Evolutionary conservation across 2,888 invertebrate genomes (phyloP).

Genomic region (Nezara viridula): DNA sequence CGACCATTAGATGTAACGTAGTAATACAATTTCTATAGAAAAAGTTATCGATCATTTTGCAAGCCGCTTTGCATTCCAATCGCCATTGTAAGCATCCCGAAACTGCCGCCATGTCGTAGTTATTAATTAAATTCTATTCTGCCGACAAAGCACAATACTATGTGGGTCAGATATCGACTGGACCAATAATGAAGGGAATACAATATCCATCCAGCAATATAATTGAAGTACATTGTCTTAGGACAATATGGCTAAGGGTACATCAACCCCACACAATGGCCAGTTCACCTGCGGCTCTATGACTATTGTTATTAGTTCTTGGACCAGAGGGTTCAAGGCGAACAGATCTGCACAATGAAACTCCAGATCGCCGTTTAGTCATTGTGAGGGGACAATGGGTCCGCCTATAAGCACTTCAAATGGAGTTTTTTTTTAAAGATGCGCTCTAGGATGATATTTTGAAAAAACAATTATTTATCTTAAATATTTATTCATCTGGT

Average conservation of each 20-base stretch:
- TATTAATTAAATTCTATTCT: conserved; percentile 21
- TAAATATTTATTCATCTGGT: too few species aligned
- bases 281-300: conserved; percentile 17
- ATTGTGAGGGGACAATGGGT: conserved; percentile 2
- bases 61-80: background rate
- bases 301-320: conserved; percentile 37
- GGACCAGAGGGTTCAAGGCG: conserved; percentile 46
- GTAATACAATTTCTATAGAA: background rate
- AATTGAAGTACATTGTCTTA: conserved; percentile 46
- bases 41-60: background rate
- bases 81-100: background rate
- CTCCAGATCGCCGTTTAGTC: conserved; percentile 40
- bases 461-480: background rate
- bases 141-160: conserved; percentile 49
- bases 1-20: background rate
- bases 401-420: background rate
- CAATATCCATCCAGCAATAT: conserved; percentile 21
- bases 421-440: background rate
- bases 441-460: background rate
- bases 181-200: conserved; percentile 18
- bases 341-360: conserved; percentile 18
- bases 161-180: conserved; percentile 41
- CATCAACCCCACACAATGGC: conserved; percentile 45
- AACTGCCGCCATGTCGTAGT: background rate
- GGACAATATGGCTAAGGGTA: conserved; percentile 45